Evolutionary conservation across 2,797 vertebrate genomes (phyloP).

Genomic region (Macrochelys suwanniensis): DNA sequence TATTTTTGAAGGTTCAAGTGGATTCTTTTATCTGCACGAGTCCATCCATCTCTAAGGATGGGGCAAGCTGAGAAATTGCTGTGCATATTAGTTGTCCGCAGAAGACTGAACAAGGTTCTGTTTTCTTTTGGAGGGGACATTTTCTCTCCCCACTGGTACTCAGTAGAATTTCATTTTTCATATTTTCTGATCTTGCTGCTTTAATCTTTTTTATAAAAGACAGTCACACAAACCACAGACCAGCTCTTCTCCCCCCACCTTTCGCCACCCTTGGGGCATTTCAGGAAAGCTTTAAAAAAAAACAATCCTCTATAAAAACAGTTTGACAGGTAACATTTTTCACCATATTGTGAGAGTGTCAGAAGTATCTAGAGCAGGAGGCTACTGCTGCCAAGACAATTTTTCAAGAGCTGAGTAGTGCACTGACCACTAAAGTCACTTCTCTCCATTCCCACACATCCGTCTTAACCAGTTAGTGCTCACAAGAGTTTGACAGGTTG

Average conservation of each 20-base stretch:
- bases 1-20: not conserved
- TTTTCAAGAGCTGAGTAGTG: not conserved
- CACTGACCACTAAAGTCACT: conserved; percentile 41
- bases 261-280: too few relatives aligned
- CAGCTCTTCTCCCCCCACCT: not conserved
- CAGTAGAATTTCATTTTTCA: not conserved
- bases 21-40: not conserved
- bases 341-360: not conserved
- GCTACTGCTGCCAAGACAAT: not conserved
- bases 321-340: not conserved
- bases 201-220: not conserved
- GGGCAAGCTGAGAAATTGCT: not conserved
- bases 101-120: not conserved
- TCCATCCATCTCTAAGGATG: not conserved
- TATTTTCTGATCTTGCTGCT: not conserved
- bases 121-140: too few relatives aligned
- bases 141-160: not conserved
- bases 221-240: not conserved
- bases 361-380: not conserved
- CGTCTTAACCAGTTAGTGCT: not conserved
- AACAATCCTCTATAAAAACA: not conserved
- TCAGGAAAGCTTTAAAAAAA: not conserved
- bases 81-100: not conserved
- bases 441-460: conserved; percentile 21
- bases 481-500: not conserved